A percentile compares a stretch with the other conserved stretches of the same genome.
Conservation (phyloP, 2,888 invertebrate genomes). For the Argynnis bischoffii region DNA sequence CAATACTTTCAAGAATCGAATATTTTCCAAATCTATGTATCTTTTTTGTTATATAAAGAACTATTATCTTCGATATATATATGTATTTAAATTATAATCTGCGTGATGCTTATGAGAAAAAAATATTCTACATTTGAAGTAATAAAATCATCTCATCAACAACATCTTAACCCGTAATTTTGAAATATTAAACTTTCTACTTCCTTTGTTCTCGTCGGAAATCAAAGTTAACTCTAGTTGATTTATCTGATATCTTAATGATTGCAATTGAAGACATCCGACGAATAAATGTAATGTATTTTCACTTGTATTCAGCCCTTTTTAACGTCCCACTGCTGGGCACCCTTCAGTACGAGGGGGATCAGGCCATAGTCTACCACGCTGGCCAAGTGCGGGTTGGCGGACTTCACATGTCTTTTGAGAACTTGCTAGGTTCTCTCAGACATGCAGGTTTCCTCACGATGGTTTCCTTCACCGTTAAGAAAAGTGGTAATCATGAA, state of each 20-base stretch:
- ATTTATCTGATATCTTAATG: constrained; percentile 44
- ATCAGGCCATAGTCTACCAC: too few relatives aligned
- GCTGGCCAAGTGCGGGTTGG: too few relatives aligned
- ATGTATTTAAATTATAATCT: not conserved
- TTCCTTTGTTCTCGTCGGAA: constrained; percentile 38
- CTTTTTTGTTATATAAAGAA: not conserved
- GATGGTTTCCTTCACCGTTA: too few relatives aligned
- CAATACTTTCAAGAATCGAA: too few relatives aligned
- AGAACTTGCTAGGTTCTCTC: too few relatives aligned
- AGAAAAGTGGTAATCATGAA: too few relatives aligned
- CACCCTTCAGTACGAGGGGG: too few relatives aligned
- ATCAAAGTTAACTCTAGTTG: constrained; percentile 38
- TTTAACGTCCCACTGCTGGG: too few relatives aligned
- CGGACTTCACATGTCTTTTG: too few relatives aligned
- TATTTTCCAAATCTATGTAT: too few relatives aligned
- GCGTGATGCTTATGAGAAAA: not conserved
- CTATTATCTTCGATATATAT: not conserved
- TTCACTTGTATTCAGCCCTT: not conserved
- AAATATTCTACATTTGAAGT: constrained; percentile 13
- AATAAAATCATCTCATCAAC: constrained; percentile 24
- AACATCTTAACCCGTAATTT: constrained; percentile 22
- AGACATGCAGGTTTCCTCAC: too few relatives aligned
- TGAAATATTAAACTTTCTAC: constrained; percentile 29
- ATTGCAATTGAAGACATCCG: constrained; percentile 43
- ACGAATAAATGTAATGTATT: constrained; percentile 32